phyloP scores from a whole-genome alignment of 2,888 invertebrate genomes.

The Cephus pygmeus region DNA sequence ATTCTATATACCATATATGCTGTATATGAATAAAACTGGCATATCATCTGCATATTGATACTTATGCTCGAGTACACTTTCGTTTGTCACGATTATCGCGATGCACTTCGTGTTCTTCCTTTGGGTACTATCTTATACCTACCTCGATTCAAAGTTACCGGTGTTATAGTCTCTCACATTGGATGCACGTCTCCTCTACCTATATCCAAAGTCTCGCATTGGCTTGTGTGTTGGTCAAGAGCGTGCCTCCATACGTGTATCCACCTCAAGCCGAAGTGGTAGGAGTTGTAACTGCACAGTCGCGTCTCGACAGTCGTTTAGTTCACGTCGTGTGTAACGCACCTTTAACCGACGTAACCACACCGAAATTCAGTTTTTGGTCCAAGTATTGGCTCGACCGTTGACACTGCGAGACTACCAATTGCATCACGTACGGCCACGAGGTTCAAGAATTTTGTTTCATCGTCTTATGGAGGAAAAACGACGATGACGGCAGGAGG shows the following conservation, averaged over 20 bases:
- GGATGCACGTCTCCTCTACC: background rate
- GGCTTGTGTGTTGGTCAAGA: background rate
- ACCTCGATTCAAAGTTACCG: background rate
- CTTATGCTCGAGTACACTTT: background rate
- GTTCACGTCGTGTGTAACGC: slow-evolving; percentile 38
- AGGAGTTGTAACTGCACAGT: slow-evolving; percentile 49
- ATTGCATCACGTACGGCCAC: slow-evolving; percentile 10
- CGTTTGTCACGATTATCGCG: background rate
- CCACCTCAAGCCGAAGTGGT: slow-evolving; percentile 32
- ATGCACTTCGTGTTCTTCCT: background rate
- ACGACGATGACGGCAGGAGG: background rate
- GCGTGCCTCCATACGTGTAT: slow-evolving; percentile 25
- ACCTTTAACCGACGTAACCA: slow-evolving; percentile 13
- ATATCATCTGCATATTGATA: background rate
- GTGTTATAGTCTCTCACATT: background rate
- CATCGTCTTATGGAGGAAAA: slow-evolving; percentile 5
- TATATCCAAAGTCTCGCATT: background rate
- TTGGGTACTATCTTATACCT: background rate
- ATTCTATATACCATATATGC: background rate
- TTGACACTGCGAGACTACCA: background rate
- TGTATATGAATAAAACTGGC: background rate
- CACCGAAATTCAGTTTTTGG: slow-evolving; percentile 1
- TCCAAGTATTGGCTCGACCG: background rate
- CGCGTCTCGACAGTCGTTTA: slow-evolving; percentile 52
- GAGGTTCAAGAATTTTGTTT: slow-evolving; percentile 5